Percentiles rank a stretch among this genome's conserved stretches.
These are phyloP conservation scores for Clusia tigrina DNA, from an alignment of 2,888 invertebrate genomes.

Conservation along the genomic window DNA sequence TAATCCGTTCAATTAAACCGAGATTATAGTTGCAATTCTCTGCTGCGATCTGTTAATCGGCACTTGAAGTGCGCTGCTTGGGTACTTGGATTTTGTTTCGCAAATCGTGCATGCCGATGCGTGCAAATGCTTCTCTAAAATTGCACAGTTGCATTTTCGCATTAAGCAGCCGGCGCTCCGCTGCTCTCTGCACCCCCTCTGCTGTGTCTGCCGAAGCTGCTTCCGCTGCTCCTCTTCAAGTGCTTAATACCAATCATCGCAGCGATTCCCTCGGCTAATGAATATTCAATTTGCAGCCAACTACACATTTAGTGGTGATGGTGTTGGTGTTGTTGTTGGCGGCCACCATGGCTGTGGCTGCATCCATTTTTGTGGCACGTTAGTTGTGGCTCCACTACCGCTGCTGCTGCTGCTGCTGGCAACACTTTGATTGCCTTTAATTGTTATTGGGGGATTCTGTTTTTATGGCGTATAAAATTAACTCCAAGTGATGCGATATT, in stretches of 20 bases:
- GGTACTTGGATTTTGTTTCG: too few species aligned
- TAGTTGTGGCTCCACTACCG: too few species aligned
- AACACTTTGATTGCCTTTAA: conserved; percentile 27
- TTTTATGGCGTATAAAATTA: conserved; percentile 19
- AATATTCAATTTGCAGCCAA: conserved; percentile 13
- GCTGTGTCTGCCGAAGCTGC: not conserved
- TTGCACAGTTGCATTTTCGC: too few species aligned
- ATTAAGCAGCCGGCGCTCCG: not conserved
- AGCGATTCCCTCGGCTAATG: conserved; percentile 11
- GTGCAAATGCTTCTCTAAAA: too few species aligned
- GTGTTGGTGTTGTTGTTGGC: not conserved
- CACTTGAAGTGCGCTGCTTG: too few species aligned
- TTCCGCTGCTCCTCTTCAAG: not conserved
- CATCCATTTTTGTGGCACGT: conserved; percentile 5
- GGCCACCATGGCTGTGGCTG: not conserved
- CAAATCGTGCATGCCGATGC: too few species aligned
- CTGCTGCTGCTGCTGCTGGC: not conserved
- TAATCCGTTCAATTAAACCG: too few species aligned
- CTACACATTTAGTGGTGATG: not conserved
- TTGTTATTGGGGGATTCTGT: conserved; percentile 29
- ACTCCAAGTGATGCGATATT: too few species aligned
- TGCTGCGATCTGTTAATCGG: too few species aligned
- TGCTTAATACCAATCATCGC: not conserved
- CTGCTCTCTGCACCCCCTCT: not conserved
- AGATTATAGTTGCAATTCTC: too few species aligned